Evolutionary conservation across 2,888 invertebrate genomes (phyloP).

Genomic region (Melieria crassipennis): DNA sequence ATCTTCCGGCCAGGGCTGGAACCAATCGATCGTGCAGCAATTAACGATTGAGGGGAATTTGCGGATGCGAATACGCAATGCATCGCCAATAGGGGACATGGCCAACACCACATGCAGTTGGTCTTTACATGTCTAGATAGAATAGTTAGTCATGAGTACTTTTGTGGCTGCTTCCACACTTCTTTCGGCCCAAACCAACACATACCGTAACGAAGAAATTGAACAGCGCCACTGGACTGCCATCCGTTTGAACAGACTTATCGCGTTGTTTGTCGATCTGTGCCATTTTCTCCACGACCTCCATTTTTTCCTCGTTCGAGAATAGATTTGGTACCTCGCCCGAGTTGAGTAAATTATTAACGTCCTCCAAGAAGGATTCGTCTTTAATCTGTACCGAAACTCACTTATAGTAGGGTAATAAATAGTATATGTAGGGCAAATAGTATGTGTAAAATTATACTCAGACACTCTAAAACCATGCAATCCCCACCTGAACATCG

Average conservation of each 20-base stretch:
- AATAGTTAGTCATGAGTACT: background rate
- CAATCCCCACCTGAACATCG: slow-evolving; percentile 78
- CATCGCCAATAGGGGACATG: slow-evolving; percentile 91
- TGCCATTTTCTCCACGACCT: slow-evolving; percentile 93
- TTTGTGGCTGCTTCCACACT: background rate
- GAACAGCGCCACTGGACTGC: slow-evolving; percentile 88
- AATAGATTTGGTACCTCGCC: slow-evolving; percentile 95
- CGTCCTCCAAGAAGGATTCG: slow-evolving; percentile 92
- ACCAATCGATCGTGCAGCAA: slow-evolving; percentile 97
- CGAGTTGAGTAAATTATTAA: slow-evolving; percentile 90
- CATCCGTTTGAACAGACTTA: slow-evolving; percentile 89
- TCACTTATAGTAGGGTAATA: background rate
- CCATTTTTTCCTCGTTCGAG: slow-evolving; percentile 84
- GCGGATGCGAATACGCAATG: slow-evolving; percentile 81
- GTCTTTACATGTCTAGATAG: slow-evolving; percentile 78
- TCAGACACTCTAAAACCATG: slow-evolving; percentile 10
- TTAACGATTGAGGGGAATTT: slow-evolving; percentile 94
- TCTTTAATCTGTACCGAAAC: slow-evolving; percentile 79
- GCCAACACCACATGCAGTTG: slow-evolving; percentile 89
- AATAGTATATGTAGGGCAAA: background rate
- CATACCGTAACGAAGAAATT: slow-evolving; percentile 80
- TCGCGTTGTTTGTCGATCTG: slow-evolving; percentile 88
- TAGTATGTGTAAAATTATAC: background rate
- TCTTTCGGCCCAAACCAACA: background rate
- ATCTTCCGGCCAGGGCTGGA: slow-evolving; percentile 95